Base-by-base conservation (phyloP, 2,113 vertebrate genomes). In the Callionymus lyra region DNA sequence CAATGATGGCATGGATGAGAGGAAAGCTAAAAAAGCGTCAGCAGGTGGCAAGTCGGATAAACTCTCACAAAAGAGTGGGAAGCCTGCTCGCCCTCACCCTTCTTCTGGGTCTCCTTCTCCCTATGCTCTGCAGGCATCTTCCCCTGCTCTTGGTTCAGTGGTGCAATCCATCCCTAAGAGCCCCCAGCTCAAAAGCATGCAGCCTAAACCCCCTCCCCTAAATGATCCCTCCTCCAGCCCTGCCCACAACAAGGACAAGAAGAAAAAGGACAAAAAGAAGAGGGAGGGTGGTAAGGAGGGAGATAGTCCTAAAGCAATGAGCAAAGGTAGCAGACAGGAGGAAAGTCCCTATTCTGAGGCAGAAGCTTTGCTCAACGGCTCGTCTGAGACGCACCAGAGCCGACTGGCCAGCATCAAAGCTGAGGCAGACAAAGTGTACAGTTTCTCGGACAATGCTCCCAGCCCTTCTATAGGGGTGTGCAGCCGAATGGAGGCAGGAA, bases 211-310 rank as follows among this genome's bases (percentile, higher is more conserved):
- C 0, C 86, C 88, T 0, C 85, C 89, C 2, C 86, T 90, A 72
- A 88, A 85, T 17, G 94, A 97, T 39, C 88, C 89, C n/a, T 88
- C 89, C 0, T 50, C 86, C 58, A 96, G 85, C 75, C 93, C 92
- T 9, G 74, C 88, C 15, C 78, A 89, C 43, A 83, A 83, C 9
- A 94, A 97, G 82, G 94, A 98, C 69, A 98, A 97, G 77, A 98
- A 98, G 65, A 98, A 96, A 78, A 98, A 89, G 42, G 93, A 98
- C 59, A 97, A 96, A 80, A 97, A 96, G 74, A 96, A 94, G 80
- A 89, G 93, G 54, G 85, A 91, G 34, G 62, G 75, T 0, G 59
- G 40, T 1, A 94, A 91, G 72, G 94, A 97, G 31, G 85, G 77
- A 0, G 93, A 92, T 76, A 94, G 86, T 50, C 90, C 91, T 2